Evolutionary conservation across 2,113 vertebrate species (phyloP).

Genomic region (Chunga burmeisteri): DNA sequence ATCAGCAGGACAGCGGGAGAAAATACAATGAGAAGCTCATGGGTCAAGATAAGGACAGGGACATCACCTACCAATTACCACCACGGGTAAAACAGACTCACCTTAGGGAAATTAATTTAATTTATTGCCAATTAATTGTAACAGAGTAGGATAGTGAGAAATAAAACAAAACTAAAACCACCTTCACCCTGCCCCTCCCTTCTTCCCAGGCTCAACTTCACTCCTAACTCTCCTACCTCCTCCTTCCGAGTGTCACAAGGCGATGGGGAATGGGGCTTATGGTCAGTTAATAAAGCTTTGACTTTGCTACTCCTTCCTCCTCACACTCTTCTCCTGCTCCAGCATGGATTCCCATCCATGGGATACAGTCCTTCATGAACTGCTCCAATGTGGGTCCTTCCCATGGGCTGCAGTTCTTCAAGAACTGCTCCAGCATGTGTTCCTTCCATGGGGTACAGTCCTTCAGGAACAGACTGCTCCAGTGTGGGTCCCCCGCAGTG

Average conservation of each 20-base stretch:
- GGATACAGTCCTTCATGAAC: neutral
- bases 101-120: too few species aligned
- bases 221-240: neutral
- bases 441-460: neutral
- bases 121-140: too few species aligned
- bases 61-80: neutral
- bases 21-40: neutral
- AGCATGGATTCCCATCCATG: neutral
- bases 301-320: neutral
- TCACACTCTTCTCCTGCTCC: neutral
- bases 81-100: too few species aligned
- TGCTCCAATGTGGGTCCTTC: accelerated
- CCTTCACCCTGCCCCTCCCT: neutral
- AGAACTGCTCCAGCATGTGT: neutral
- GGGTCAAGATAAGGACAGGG: neutral
- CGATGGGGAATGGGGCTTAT: neutral
- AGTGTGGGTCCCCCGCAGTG: accelerated
- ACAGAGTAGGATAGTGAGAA: neutral
- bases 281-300: accelerated
- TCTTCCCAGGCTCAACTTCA: neutral
- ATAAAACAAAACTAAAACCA: neutral
- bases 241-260: neutral
- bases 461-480: neutral
- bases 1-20: neutral
- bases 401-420: neutral